Evolutionary conservation across 2,888 invertebrate species (phyloP).

Genomic region (Pediacus dermestoides): DNA sequence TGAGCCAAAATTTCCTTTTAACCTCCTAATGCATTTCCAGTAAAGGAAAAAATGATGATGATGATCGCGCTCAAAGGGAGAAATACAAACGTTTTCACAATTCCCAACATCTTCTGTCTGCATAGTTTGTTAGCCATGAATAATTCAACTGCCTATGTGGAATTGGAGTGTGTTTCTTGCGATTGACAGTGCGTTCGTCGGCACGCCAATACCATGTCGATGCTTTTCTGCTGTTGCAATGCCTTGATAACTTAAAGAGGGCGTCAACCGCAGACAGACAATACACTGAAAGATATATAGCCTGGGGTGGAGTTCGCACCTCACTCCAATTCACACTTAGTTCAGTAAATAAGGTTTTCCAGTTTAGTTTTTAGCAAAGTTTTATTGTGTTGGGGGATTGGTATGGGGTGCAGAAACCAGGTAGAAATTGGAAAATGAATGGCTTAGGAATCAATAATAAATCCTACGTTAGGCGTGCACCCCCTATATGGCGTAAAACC

Average conservation of each 20-base stretch:
- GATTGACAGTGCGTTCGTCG: constrained; percentile 28
- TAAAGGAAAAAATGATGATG: too few relatives aligned
- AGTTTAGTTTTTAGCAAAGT: not conserved
- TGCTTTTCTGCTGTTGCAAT: constrained; percentile 24
- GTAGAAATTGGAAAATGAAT: constrained; percentile 1
- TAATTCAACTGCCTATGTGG: constrained; percentile 7
- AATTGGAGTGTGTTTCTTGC: constrained; percentile 17
- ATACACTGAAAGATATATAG: constrained; percentile 29
- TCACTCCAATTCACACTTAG: constrained; percentile 6
- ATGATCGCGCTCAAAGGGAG: too few relatives aligned
- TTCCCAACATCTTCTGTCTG: too few relatives aligned
- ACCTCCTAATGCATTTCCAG: too few relatives aligned
- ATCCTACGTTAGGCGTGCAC: too few relatives aligned
- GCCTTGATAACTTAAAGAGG: constrained; percentile 28
- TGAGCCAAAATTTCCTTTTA: too few relatives aligned
- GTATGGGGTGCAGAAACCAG: constrained; percentile 3
- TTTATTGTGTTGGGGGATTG: constrained; percentile 5
- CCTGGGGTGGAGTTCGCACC: constrained; percentile 15
- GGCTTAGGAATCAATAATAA: constrained; percentile 2
- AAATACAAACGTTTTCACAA: too few relatives aligned
- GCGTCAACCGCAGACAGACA: constrained; percentile 34
- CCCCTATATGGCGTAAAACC: too few relatives aligned
- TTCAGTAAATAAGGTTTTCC: constrained; percentile 1
- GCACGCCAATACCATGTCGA: constrained; percentile 30
- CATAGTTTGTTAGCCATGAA: too few relatives aligned